These are phyloP conservation scores for Potamilus streckersoni DNA, from an alignment of 1,140 invertebrate species.

Conservation along the genomic window DNA sequence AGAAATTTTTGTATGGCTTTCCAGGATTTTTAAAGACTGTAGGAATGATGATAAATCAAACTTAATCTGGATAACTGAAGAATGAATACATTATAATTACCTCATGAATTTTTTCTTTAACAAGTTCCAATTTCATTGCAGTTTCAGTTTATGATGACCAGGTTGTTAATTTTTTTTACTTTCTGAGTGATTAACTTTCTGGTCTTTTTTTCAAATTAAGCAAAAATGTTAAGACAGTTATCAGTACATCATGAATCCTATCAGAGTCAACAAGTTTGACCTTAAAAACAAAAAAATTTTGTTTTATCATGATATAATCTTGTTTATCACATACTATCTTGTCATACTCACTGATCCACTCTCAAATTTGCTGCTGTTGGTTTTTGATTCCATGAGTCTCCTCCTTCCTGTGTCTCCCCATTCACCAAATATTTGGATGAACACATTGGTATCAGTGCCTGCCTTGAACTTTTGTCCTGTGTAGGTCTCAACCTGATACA, in stretches of 20 bases:
- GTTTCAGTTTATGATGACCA: too few relatives aligned
- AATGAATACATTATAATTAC: not conserved
- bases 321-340: not conserved
- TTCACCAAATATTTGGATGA: conserved; percentile 52
- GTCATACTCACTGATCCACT: conserved; percentile 43
- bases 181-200: not conserved
- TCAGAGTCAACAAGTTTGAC: not conserved
- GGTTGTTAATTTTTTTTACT: too few relatives aligned
- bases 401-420: conserved; percentile 52
- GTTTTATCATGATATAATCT: not conserved
- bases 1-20: not conserved
- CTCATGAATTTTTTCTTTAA: not conserved
- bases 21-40: not conserved
- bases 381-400: conserved; percentile 45
- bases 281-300: not conserved
- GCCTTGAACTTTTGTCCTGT: conserved; percentile 52
- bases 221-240: conserved; percentile 1
- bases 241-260: not conserved
- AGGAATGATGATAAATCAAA: not conserved
- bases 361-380: conserved; percentile 47
- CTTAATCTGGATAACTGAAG: not conserved
- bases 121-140: not conserved
- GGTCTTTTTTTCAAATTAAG: not conserved
- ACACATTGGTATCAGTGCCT: conserved; percentile 53
- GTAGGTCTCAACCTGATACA: conserved; percentile 58